Conservation (phyloP, 2,888 invertebrate genomes). For the Xestia xanthographa region DNA sequence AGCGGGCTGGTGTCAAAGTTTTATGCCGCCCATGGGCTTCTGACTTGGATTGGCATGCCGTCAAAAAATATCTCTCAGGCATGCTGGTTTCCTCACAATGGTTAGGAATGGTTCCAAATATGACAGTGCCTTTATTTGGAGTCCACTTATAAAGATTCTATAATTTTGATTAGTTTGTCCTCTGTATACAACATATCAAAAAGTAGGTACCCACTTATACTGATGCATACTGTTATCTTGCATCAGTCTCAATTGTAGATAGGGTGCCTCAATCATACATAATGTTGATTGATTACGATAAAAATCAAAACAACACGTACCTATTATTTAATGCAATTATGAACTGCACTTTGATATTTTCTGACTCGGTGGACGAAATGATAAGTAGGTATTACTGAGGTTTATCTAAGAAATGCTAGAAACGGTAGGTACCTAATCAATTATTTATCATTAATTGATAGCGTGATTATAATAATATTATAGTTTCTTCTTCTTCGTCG, state of each 20-base stretch:
- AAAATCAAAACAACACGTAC: constrained; percentile 6
- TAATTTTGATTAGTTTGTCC: not conserved
- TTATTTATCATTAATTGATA: not conserved
- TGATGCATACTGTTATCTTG: not conserved
- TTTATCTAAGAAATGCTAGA: not conserved
- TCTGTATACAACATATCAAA: too few relatives aligned
- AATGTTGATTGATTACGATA: constrained; percentile 15
- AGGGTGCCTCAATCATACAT: not conserved
- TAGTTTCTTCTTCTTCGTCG: not conserved
- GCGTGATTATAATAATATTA: not conserved
- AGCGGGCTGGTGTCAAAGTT: too few relatives aligned
- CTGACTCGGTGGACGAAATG: constrained; percentile 13
- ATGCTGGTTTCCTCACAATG: too few relatives aligned
- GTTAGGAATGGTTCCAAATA: not conserved
- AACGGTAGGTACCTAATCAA: not conserved
- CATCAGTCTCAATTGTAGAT: not conserved
- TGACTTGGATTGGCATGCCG: too few relatives aligned
- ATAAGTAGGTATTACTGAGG: constrained; percentile 4
- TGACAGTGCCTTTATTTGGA: not conserved
- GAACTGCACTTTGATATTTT: constrained; percentile 12
- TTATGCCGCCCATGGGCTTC: too few relatives aligned
- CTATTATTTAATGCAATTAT: constrained; percentile 2
- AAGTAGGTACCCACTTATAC: not conserved
- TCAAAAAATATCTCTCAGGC: too few relatives aligned
- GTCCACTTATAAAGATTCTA: not conserved